Percentiles rank a stretch among this genome's conserved stretches.
phyloP scores from a whole-genome alignment of 2,888 invertebrate species.

The Dicyrtomina minuta region DNA sequence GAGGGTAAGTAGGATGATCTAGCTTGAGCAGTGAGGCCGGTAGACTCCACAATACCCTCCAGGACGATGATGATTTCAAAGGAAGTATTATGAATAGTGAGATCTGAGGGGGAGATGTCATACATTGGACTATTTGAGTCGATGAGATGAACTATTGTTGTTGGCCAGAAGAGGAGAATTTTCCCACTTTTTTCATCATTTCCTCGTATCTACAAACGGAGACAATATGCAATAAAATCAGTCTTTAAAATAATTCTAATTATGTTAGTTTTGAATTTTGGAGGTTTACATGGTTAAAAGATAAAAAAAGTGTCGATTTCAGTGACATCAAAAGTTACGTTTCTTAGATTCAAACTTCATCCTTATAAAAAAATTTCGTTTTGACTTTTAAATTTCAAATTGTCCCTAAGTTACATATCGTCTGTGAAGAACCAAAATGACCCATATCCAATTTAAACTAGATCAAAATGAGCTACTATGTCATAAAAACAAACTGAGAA shows the following conservation, averaged over 20 bases:
- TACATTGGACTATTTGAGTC: constrained; percentile 81
- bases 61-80: constrained; percentile 84
- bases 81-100: constrained; percentile 68
- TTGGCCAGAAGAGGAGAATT: constrained; percentile 94
- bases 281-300: no score
- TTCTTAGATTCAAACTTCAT: no score
- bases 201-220: constrained; percentile 22
- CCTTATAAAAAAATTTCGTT: no score
- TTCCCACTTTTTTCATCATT: constrained; percentile 64
- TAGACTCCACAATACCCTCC: constrained; percentile 82
- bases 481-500: no score
- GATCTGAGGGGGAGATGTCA: constrained; percentile 81
- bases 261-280: no score
- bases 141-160: constrained; percentile 87
- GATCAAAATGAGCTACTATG: no score
- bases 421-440: no score
- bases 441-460: no score
- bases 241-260: not conserved
- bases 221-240: not conserved
- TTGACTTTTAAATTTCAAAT: no score
- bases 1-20: constrained; percentile 37
- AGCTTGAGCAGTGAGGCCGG: constrained; percentile 56
- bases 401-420: no score
- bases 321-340: no score
- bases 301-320: no score